A percentile compares a stretch with the other conserved stretches of the same genome.
phyloP scores from a whole-genome alignment of 2,113 vertebrate species.

The Dasypus novemcinctus region DNA sequence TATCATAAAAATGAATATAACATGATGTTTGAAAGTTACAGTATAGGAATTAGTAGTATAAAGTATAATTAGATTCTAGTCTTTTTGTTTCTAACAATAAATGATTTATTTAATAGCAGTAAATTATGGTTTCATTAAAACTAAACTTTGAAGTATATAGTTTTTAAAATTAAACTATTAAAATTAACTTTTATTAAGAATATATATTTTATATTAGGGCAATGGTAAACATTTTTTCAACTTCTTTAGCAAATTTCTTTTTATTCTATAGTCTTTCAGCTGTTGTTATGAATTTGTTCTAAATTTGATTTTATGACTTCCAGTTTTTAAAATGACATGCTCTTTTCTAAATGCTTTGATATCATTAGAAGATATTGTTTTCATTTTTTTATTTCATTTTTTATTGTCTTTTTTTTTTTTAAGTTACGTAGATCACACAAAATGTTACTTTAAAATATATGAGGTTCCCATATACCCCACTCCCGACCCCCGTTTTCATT shows the following conservation, averaged over 20 bases:
- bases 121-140: slow-evolving; percentile 53
- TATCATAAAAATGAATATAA: slow-evolving; percentile 79
- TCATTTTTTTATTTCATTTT: too few relatives aligned
- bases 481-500: too few relatives aligned
- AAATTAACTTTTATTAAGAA: slow-evolving; percentile 26
- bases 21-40: slow-evolving; percentile 76
- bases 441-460: too few relatives aligned
- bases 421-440: too few relatives aligned
- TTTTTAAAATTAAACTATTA: not conserved
- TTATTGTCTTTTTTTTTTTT: too few relatives aligned
- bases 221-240: not conserved
- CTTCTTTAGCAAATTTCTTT: slow-evolving; percentile 19
- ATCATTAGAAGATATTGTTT: not conserved
- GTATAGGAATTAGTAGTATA: slow-evolving; percentile 74
- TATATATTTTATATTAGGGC: not conserved
- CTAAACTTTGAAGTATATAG: not conserved
- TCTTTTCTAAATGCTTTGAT: not conserved
- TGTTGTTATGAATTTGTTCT: not conserved
- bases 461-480: too few relatives aligned
- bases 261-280: slow-evolving; percentile 27
- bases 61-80: slow-evolving; percentile 73
- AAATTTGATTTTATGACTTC: slow-evolving; percentile 30
- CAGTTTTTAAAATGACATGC: not conserved
- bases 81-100: slow-evolving; percentile 73
- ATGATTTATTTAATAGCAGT: slow-evolving; percentile 59